These are phyloP conservation scores for Ryuthela nishihirai DNA, from an alignment of 2,888 invertebrate genomes.

Conservation along the genomic window DNA sequence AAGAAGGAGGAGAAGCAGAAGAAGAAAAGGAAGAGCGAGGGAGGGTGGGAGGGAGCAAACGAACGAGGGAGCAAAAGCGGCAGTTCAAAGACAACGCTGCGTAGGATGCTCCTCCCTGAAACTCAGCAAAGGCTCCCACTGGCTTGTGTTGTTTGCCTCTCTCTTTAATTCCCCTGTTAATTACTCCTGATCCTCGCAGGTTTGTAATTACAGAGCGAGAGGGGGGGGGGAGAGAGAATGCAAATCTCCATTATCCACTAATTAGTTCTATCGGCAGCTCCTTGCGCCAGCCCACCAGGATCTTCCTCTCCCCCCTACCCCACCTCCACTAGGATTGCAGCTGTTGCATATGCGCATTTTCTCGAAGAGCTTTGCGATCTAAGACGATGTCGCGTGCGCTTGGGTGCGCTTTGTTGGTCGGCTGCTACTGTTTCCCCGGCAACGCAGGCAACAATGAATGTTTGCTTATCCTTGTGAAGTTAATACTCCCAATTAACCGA, in stretches of 20 bases:
- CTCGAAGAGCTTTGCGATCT: slow-evolving; percentile 8
- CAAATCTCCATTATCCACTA: slow-evolving; percentile 39
- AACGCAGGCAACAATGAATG: slow-evolving; percentile 35
- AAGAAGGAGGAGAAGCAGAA: too few relatives aligned
- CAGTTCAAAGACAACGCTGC: slow-evolving; percentile 32
- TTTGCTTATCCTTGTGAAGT: slow-evolving; percentile 38
- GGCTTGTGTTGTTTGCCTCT: slow-evolving; percentile 30
- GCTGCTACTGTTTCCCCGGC: slow-evolving; percentile 28
- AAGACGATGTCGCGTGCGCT: too few relatives aligned
- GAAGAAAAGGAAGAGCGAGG: too few relatives aligned
- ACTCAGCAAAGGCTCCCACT: too few relatives aligned
- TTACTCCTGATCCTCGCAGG: slow-evolving; percentile 37
- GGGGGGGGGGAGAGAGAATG: slow-evolving; percentile 27
- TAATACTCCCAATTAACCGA: slow-evolving; percentile 37
- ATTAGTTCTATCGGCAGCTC: slow-evolving; percentile 37
- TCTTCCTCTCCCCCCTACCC: slow-evolving; percentile 22
- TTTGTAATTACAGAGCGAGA: slow-evolving; percentile 36
- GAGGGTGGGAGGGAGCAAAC: too few relatives aligned
- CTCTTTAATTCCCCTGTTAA: slow-evolving; percentile 40
- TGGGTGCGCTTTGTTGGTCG: too few relatives aligned
- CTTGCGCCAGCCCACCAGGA: too few relatives aligned
- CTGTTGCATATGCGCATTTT: slow-evolving; percentile 33
- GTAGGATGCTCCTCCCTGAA: too few relatives aligned
- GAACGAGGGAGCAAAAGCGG: too few relatives aligned
- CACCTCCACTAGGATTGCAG: slow-evolving; percentile 23